Evolutionary conservation across 1,140 invertebrate species (phyloP), one percentile per base, ranked within the genome.

Genomic region (Eciton burchellii): DNA sequence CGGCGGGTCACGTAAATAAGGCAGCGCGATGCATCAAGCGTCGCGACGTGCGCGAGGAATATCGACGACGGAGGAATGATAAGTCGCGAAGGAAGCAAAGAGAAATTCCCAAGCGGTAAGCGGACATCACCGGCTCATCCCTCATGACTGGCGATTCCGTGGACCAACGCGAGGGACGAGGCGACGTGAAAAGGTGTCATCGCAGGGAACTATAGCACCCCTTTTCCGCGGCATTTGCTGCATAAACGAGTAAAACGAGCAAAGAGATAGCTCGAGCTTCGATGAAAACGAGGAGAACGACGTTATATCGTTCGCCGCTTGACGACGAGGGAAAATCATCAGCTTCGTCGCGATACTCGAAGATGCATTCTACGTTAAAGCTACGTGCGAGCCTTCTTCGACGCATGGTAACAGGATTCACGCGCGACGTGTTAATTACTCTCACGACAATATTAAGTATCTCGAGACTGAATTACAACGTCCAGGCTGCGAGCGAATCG

Each of bases 101-200:
- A 70, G 74, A 70, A 79, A 79, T 79, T 79, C 62, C 65, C n/a
- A n/a, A 16, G 45, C 24, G n/a, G 74, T 68, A 70, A 79, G 74
- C 70, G 74, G 74, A 79, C 63, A 66, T 57, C 49, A 11, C 35
- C 5, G 12, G 8, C 26, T n/a, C n/a, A 49, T 29, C n/a, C 16
- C 63, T 79, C 74, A 79, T 79, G 74, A 79, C 74, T 79, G 52
- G 74, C 74, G 63, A 79, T 70, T 79, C 70, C 74, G 11, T 21
- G n/a, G 63, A 29, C 26, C 56, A 70, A 79, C 35, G 26, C 6
- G 35, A 35, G 35, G 63, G 21, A 26, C 3, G 45, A 14, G n/a
- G 11, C 14, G 65, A 70, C 29, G 47, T 56, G 35, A 35, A 79
- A 79, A 16, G 45, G 6, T 54, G 63, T 29, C 49, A 57, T 21